Percentiles rank a stretch among this genome's conserved stretches.
phyloP scores from a whole-genome alignment of 2,113 vertebrate species.

The Picathartes gymnocephalus region DNA sequence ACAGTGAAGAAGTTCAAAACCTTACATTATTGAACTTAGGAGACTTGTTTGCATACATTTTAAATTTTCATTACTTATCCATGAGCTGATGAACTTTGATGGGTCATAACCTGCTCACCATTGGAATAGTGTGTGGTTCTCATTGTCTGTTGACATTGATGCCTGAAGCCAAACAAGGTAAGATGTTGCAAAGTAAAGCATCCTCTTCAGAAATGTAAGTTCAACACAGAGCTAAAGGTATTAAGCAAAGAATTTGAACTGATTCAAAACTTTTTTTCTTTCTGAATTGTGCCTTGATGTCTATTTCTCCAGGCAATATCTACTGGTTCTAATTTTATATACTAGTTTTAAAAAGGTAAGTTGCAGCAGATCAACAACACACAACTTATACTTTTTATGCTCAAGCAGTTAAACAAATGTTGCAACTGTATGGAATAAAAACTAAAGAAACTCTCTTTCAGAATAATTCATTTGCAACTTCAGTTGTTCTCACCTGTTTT shows the following conservation, averaged over 20 bases:
- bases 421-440: not conserved
- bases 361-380: not conserved
- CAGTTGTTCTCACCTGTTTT: not conserved
- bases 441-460: not conserved
- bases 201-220: not conserved
- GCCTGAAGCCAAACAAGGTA: not conserved
- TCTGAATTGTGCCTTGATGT: not conserved
- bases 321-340: not conserved
- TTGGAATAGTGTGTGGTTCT: not conserved
- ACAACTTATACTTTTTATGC: not conserved
- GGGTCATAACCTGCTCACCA: constrained; percentile 26
- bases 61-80: constrained; percentile 70
- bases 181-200: not conserved
- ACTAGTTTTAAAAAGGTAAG: not conserved
- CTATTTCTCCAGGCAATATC: not conserved
- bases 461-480: not conserved
- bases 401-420: not conserved
- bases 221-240: not conserved
- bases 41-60: constrained; percentile 63
- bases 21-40: constrained; percentile 65
- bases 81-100: constrained; percentile 23
- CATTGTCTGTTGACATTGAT: not conserved
- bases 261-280: not conserved
- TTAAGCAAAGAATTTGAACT: not conserved
- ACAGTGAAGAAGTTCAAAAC: constrained; percentile 65